phyloP scores from a whole-genome alignment of 2,797 vertebrate genomes.

The Gastrophryne carolinensis region DNA sequence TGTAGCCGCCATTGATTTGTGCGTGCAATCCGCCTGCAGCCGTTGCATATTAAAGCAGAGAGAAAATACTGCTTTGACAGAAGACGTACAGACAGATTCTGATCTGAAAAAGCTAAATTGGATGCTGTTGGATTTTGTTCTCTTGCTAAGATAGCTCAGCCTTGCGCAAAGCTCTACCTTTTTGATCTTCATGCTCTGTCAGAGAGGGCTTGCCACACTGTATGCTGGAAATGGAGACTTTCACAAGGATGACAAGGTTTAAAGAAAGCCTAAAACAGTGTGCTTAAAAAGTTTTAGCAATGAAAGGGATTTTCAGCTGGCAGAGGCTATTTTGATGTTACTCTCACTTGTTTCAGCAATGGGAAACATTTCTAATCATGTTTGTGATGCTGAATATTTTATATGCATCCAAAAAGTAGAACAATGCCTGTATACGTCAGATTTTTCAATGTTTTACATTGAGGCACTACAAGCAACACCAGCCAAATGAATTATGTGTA shows the following conservation, averaged over 20 bases:
- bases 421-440: neutral
- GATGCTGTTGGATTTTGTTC: conserved; percentile 12
- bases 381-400: neutral
- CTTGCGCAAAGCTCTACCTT: conserved; percentile 26
- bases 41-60: conserved; percentile 40
- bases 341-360: neutral
- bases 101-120: conserved; percentile 31
- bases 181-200: conserved; percentile 47
- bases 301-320: neutral
- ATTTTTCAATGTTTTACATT: neutral
- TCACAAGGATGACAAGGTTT: conserved; percentile 17
- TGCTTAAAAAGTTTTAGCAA: conserved; percentile 4
- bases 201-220: conserved; percentile 16
- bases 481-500: no score
- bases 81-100: conserved; percentile 34
- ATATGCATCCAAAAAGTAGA: neutral
- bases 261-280: conserved; percentile 22
- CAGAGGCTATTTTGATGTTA: neutral
- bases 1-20: conserved; percentile 13
- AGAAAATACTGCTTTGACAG: conserved; percentile 32
- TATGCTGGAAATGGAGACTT: conserved; percentile 29
- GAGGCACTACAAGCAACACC: no score
- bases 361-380: neutral
- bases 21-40: conserved; percentile 26
- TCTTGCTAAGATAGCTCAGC: conserved; percentile 6